These are phyloP conservation scores for Sceloporus tristichus DNA, from an alignment of 2,113 vertebrate species.

Conservation along the genomic window DNA sequence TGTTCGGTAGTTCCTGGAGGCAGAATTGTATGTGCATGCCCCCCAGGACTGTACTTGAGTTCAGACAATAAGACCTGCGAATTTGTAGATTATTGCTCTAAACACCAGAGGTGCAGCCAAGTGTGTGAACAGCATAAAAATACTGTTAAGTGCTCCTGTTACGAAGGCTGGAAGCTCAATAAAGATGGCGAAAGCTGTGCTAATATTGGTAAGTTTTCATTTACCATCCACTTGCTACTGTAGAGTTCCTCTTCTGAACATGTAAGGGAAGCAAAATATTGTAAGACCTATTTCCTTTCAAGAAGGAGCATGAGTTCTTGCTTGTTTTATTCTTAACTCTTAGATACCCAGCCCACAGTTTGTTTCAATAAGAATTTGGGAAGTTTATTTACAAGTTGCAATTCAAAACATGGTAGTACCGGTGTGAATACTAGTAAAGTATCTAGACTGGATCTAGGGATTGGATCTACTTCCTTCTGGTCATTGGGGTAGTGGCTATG, in stretches of 20 bases:
- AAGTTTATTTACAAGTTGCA: not conserved
- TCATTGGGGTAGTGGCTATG: not conserved
- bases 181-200: slow-evolving; percentile 91
- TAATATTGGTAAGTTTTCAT: slow-evolving; percentile 84
- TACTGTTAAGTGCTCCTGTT: slow-evolving; percentile 95
- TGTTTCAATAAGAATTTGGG: not conserved
- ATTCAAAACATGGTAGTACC: not conserved
- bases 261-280: not conserved
- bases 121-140: slow-evolving; percentile 96
- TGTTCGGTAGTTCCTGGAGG: slow-evolving; percentile 92
- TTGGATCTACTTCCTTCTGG: not conserved
- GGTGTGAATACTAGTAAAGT: not conserved
- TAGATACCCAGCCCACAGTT: not conserved
- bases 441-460: not conserved
- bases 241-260: not conserved
- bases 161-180: slow-evolving; percentile 91
- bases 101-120: slow-evolving; percentile 94
- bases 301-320: not conserved
- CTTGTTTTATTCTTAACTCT: slow-evolving; percentile 2
- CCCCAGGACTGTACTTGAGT: slow-evolving; percentile 86
- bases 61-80: slow-evolving; percentile 93
- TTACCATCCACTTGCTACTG: not conserved
- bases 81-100: slow-evolving; percentile 91
- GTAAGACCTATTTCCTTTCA: not conserved
- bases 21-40: slow-evolving; percentile 93